Evolutionary conservation across 2,888 invertebrate species (phyloP), one percentile per base, ranked within the genome.

Genomic region (Hedya salicella): DNA sequence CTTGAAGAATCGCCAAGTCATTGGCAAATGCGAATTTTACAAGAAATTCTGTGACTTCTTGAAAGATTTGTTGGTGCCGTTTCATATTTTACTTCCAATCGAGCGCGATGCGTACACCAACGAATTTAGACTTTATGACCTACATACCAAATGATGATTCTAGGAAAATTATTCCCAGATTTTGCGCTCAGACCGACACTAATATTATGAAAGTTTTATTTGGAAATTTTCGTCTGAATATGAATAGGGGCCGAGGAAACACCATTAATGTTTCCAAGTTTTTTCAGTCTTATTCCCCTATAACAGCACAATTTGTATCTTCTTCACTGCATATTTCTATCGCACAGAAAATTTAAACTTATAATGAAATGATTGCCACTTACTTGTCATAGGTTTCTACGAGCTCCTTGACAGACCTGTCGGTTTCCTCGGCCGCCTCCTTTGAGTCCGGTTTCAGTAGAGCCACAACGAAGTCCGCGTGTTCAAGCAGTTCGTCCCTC

Each of bases 391-490:
- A 95, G 62, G 94, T 93, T 68, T 94, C 94, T 71, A 94, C 94
- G 64, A 96, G 88, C 75, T 95, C 94, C 72, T 95, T 94, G 79
- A 96, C 93, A 83, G 95, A 95, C 75, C 93, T 94, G 74, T 95
- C 94, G 19, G 96, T 94, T 30, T 94, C 95, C 66, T 94, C 93
- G 39, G 96, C 95, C 68, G 95, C 94, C 62, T 95, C 93, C 70
- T 85, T 84, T 71, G 95, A 94, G 76, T 95, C 95, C 72, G 95
- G 94, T 79, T 93, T 93, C 78, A 97, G 93, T 80, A 96, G 95
- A 70, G 93, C 92, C 71, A 96, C 89, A 50, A 97, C 95, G 73
- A 95, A 95, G 77, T 94, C 94, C 48, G 95, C 95, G 81, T 96
- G 92, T 65, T 95, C 94, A 71, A 94, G 83, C 42, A 96, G 93